A percentile compares a stretch with the other conserved stretches of the same genome.
These are phyloP conservation scores for Corydoras sp. DNA, from an alignment of 2,113 vertebrate species.

Conservation along the genomic window DNA sequence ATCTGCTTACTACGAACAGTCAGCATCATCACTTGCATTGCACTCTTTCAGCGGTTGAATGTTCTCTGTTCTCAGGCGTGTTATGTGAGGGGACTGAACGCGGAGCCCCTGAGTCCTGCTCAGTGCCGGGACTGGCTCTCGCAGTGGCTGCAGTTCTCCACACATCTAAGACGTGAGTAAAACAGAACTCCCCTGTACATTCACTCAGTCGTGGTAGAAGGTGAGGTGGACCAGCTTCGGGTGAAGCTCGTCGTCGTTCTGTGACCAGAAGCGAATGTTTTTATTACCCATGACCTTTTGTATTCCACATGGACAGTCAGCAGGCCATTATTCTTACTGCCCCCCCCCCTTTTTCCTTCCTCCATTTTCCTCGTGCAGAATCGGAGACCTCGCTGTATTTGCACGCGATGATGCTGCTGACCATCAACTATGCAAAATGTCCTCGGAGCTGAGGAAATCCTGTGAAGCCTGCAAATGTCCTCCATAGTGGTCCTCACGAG, in stretches of 20 bases:
- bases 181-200: not conserved
- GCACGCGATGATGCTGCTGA: conserved; percentile 84
- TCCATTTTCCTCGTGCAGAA: conserved; percentile 57
- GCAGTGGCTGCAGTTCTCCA: conserved; percentile 81
- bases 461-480: not conserved
- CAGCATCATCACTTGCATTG: not conserved
- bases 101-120: conserved; percentile 51
- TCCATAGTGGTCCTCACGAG: not conserved
- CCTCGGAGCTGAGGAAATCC: conserved; percentile 46
- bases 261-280: too few relatives aligned
- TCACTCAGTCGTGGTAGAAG: too few relatives aligned
- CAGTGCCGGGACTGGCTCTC: conserved; percentile 78
- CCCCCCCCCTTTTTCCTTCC: conserved; percentile 8
- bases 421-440: conserved; percentile 66
- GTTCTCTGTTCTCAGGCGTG: conserved; percentile 71
- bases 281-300: too few relatives aligned
- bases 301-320: not conserved
- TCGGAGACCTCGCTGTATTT: conserved; percentile 80
- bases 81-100: conserved; percentile 77
- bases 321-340: not conserved
- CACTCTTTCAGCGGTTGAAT: not conserved
- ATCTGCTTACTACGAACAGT: too few relatives aligned
- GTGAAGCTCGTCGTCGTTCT: too few relatives aligned
- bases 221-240: too few relatives aligned
- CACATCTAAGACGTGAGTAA: conserved; percentile 71